Base-by-base conservation (phyloP, 2,113 vertebrate species). In the Carollia perspicillata region DNA sequence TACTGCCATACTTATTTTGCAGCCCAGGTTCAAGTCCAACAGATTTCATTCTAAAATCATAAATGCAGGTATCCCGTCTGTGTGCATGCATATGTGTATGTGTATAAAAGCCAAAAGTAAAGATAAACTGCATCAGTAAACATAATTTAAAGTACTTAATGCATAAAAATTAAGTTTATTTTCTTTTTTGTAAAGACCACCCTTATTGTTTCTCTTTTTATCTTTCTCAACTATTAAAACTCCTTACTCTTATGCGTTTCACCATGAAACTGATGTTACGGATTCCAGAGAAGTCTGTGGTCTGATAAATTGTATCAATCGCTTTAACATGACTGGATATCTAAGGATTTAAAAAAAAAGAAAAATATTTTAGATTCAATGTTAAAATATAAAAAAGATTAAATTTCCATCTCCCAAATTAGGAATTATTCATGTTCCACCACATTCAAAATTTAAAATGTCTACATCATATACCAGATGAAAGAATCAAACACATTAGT, bases 251-350 rank as follows among this genome's bases (percentile, higher is more conserved):
- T 96, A 99, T 99, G 96, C 99, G 98, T 98, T 99, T 99, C 97
- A 99, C 99, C 99, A 99, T 99, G 98, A 99, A 99, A 98, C 99
- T 99, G 98, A 99, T 99, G 97, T 99, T 99, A 94, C 99, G 98
- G 90, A 99, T 99, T 89, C 99, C 99, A 77, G 98, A 98, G 98
- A 99, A 99, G 98, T 99, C 99, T 63, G 99, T 99, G 94, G 97
- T 98, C 98, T 99, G 99, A 98, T 99, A 99, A 98, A 99, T 99
- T 58, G 99, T 99, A 98, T 99, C 99, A 86, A 99, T 99, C 0
- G 99, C 99, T 98, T 99, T 99, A 26, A 99, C 99, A 0, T 99
- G 99, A 97, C 99, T 99, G 97, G 99, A 99, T 96, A 99, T 99
- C 99, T 99, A 98, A 92, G 58, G 55, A 96, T 94, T 75, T 2